phyloP scores from a whole-genome alignment of 2,113 vertebrate species.

The Dunckerocampus dactyliophorus region DNA sequence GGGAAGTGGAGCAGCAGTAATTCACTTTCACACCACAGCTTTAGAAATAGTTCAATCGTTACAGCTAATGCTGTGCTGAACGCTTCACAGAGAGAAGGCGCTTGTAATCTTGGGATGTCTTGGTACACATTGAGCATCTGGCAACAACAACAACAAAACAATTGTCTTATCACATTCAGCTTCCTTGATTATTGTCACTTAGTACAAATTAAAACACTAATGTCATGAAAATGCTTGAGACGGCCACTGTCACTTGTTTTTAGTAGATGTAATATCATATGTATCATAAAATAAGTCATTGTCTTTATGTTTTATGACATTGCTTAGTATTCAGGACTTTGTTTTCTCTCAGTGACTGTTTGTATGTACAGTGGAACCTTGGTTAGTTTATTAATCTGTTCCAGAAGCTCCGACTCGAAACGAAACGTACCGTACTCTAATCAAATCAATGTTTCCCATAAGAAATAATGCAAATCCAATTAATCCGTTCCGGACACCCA shows the following conservation, averaged over 20 bases:
- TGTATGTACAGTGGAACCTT: too few relatives aligned
- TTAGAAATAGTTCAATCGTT: slow-evolving; percentile 29
- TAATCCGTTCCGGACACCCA: too few relatives aligned
- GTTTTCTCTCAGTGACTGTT: too few relatives aligned
- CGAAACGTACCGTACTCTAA: too few relatives aligned
- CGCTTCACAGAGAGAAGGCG: slow-evolving; percentile 11
- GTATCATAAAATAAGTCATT: too few relatives aligned
- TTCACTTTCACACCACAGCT: slow-evolving; percentile 49
- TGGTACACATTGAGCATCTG: slow-evolving; percentile 5
- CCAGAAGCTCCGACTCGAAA: too few relatives aligned
- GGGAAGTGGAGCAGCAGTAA: slow-evolving; percentile 61
- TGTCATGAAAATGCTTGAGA: not conserved
- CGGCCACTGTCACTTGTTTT: not conserved
- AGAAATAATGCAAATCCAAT: too few relatives aligned
- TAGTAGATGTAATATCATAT: too few relatives aligned
- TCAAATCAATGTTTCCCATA: too few relatives aligned
- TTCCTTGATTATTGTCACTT: not conserved
- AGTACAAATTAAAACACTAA: not conserved
- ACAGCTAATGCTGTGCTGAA: slow-evolving; percentile 33
- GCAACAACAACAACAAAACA: not conserved
- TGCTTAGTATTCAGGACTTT: too few relatives aligned
- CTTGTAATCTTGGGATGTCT: not conserved
- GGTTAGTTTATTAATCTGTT: too few relatives aligned
- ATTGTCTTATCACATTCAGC: not conserved
- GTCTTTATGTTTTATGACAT: too few relatives aligned